These are phyloP conservation scores for Mycalesis mineus DNA, from an alignment of 2,888 invertebrate genomes.

Conservation along the genomic window DNA sequence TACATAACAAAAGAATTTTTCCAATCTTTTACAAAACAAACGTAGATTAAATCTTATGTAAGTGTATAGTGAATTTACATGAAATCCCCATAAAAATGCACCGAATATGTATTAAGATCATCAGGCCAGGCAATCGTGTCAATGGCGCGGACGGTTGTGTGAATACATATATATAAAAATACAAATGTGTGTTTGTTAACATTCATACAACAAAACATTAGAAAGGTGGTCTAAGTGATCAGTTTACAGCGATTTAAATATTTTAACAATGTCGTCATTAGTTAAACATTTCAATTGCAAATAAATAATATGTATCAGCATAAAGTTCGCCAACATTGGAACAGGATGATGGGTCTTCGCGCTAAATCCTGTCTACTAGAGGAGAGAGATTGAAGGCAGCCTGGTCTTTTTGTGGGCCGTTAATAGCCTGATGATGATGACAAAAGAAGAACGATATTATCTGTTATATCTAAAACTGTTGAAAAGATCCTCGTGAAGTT, in stretches of 20 bases:
- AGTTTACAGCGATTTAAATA: neutral
- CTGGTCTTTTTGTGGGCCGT: no score
- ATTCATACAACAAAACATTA: constrained; percentile 18
- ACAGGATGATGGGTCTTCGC: no score
- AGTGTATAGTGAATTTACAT: constrained; percentile 35
- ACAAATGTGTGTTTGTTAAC: constrained; percentile 15
- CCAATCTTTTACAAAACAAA: neutral
- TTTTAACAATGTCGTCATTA: neutral
- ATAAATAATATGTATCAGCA: no score
- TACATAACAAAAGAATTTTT: neutral
- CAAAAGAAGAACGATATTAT: no score
- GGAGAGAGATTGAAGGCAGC: no score
- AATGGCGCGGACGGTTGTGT: constrained; percentile 38
- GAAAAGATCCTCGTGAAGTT: no score
- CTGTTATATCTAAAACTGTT: no score
- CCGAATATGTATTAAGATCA: constrained; percentile 32
- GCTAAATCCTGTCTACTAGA: no score
- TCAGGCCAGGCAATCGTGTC: constrained; percentile 35
- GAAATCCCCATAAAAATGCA: constrained; percentile 41
- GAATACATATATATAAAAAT: constrained; percentile 15
- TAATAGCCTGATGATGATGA: no score
- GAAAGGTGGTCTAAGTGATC: constrained; percentile 10
- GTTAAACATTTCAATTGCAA: no score
- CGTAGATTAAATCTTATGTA: constrained; percentile 12
- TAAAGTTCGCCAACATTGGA: no score